Evolutionary conservation across 2,113 vertebrate genomes (phyloP).

Genomic region (Phyllostomus hastatus): DNA sequence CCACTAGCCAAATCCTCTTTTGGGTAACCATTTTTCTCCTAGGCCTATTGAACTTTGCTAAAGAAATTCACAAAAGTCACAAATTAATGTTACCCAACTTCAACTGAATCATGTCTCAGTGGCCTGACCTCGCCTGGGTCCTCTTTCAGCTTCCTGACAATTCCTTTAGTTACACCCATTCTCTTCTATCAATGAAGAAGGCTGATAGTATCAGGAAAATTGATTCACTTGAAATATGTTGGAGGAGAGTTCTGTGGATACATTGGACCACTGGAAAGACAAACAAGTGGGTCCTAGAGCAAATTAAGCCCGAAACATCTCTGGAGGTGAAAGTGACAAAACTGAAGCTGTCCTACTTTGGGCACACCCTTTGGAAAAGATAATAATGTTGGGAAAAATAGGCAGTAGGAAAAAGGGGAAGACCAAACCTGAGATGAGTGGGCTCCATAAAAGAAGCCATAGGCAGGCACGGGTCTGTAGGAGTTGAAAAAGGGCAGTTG

Average conservation of each 20-base stretch:
- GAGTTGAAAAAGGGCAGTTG: not conserved
- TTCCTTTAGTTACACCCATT: not conserved
- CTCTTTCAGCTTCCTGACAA: not conserved
- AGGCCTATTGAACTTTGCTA: not conserved
- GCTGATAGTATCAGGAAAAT: too few relatives aligned
- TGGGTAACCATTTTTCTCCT: not conserved
- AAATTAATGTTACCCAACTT: not conserved
- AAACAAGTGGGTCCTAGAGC: not conserved
- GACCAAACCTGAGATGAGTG: not conserved
- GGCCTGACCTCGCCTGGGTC: not conserved
- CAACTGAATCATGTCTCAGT: not conserved
- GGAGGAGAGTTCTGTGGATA: not conserved
- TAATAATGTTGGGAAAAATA: not conserved
- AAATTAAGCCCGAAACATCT: not conserved
- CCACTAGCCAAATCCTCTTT: not conserved
- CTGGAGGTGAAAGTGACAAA: not conserved
- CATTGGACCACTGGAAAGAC: not conserved
- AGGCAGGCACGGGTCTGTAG: not conserved
- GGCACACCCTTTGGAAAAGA: not conserved
- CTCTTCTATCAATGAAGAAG: not conserved
- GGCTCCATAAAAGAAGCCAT: not conserved
- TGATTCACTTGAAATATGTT: not conserved
- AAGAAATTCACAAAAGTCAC: slow-evolving; percentile 5
- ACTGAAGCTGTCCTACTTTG: not conserved
- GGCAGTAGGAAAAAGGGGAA: not conserved